Percentiles rank a stretch among this genome's conserved stretches.
Evolutionary conservation across 1,140 invertebrate genomes (phyloP).

Genomic region (Drosophila obscura): DNA sequence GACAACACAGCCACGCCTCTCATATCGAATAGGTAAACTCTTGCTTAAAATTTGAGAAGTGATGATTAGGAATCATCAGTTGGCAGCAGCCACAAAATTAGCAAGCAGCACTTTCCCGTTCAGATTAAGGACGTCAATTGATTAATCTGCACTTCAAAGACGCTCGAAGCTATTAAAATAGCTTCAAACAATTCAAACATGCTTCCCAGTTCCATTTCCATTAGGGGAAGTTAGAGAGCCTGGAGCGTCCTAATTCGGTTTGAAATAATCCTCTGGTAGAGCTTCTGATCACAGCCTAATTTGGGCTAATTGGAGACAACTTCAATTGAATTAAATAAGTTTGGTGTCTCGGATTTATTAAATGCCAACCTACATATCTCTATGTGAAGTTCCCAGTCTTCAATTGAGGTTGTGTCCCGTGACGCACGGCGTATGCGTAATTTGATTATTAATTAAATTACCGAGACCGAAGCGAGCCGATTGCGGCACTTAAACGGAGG

Average conservation of each 20-base stretch:
- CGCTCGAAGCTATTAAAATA: neutral
- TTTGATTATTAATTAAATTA: conserved; percentile 80
- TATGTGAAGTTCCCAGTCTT: neutral
- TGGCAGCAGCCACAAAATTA: too few species aligned
- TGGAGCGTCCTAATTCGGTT: neutral
- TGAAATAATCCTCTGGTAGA: neutral
- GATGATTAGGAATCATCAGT: too few species aligned
- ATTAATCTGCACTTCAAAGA: neutral
- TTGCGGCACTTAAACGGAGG: conserved; percentile 56
- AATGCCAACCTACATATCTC: neutral
- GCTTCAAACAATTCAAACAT: neutral
- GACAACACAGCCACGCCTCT: too few species aligned
- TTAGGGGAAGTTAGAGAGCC: neutral
- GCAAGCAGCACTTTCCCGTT: too few species aligned
- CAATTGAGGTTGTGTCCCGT: conserved; percentile 32
- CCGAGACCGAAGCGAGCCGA: conserved; percentile 21
- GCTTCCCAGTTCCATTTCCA: neutral
- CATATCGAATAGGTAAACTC: too few species aligned
- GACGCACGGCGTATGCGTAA: conserved; percentile 76
- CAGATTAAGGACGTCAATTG: too few species aligned
- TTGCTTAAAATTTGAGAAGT: too few species aligned
- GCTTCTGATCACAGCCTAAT: conserved; percentile 3
- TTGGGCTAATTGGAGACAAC: conserved; percentile 26
- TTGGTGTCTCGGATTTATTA: conserved; percentile 13
- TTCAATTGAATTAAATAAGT: conserved; percentile 67